phyloP scores from a whole-genome alignment of 2,888 invertebrate species.

The Agrotis clavis region DNA sequence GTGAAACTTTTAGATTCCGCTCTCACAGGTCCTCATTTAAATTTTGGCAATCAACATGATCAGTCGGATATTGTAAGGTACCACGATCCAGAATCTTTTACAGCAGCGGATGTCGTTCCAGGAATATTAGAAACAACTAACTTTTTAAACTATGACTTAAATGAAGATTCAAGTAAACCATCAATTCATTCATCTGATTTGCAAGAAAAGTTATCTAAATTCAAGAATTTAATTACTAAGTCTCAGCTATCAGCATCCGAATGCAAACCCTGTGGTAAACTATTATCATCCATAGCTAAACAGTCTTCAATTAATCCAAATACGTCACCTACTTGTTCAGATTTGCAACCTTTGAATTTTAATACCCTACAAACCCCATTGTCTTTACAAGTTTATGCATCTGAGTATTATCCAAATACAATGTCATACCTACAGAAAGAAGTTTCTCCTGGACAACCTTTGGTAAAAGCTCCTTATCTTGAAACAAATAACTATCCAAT shows the following conservation, averaged over 20 bases:
- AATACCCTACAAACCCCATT: neutral
- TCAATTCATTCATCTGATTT: neutral
- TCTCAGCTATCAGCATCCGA: neutral
- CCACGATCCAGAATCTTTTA: constrained; percentile 5
- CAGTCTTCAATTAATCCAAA: neutral
- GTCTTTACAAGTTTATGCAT: neutral
- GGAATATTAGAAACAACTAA: neutral
- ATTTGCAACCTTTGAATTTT: constrained; percentile 8
- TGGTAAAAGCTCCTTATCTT: neutral
- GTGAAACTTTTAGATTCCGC: constrained; percentile 8
- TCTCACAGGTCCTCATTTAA: neutral
- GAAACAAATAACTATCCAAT: neutral
- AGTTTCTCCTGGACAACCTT: neutral
- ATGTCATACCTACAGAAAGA: neutral
- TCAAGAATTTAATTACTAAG: constrained; percentile 11
- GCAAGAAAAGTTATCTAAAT: constrained; percentile 18
- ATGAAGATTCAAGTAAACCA: neutral
- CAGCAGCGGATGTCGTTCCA: neutral
- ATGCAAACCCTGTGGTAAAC: neutral
- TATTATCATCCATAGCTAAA: constrained; percentile 2
- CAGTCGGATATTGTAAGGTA: neutral
- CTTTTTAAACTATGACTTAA: neutral
- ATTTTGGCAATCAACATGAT: neutral
- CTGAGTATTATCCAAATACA: neutral
- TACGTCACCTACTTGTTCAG: neutral